Base-by-base conservation (phyloP, 2,888 invertebrate genomes). In the Agrotis clavis region DNA sequence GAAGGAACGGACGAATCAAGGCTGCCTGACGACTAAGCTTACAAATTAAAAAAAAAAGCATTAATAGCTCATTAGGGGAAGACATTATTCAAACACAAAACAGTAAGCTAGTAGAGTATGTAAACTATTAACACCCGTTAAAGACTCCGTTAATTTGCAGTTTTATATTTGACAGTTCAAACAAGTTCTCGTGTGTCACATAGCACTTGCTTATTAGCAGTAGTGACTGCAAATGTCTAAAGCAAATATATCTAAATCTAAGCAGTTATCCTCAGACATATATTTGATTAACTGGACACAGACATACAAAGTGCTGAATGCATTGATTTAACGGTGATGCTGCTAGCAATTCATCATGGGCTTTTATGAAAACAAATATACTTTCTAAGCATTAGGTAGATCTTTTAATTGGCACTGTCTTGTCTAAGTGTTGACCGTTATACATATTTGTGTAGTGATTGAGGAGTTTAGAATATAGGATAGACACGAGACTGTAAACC, bases 241-340 rank as follows among this genome's bases (percentile, higher is more conserved):
- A 64, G 56, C 30, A 78, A 69, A 80, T 59, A 81, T 18, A 30
- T 63, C 16, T 66, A 63, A 66, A 69, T 82, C 45, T 69, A 67
- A 53, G 63, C 50, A 67, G 45, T 73, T 53, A 69, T 67, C 19
- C 45, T 56, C 19, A 16, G 68, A 61, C 66, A 67, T 45, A 21
- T 80, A 61, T 83, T 80, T 82, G 84, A 82, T 82, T 81, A 83
- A 83, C 77, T 80, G 84, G 68, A 73, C 62, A 62, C 11, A 71
- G 21, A 59, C 77, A 83, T 59, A 80, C 73, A 35, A 67, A 48
- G 71, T 74, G 64, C 7, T 74, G 83, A 76, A 71, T 68, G 60
- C 53, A 19, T 71, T 62, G 56, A 47, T 73, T 74, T 83, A 82
- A 71, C 74, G 71, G 71, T 76, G 47, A 59, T 68, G 5, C 41